Percentiles rank a stretch among this genome's conserved stretches.
Evolutionary conservation across 1,140 invertebrate genomes (phyloP).

Genomic region (Stegodyphus mimosarum): DNA sequence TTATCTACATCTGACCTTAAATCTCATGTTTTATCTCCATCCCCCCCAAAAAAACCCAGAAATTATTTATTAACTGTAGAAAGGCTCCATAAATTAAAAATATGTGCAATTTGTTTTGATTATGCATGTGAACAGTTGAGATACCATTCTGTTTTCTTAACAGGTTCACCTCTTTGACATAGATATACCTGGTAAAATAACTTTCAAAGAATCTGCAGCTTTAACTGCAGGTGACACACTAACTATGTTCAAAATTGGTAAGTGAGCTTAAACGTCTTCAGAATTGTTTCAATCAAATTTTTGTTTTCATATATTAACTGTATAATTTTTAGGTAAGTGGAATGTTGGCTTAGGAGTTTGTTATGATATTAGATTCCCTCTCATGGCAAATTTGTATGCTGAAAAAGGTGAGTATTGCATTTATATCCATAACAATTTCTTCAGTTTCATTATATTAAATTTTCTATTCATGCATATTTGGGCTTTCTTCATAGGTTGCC

Average conservation of each 20-base stretch:
- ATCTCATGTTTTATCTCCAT: too few relatives aligned
- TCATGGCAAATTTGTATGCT: slow-evolving; percentile 86
- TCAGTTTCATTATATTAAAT: background rate
- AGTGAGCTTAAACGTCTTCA: background rate
- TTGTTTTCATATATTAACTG: background rate
- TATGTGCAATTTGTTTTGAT: too few relatives aligned
- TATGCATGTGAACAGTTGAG: background rate
- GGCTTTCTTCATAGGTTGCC: slow-evolving; percentile 75
- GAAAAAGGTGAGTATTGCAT: slow-evolving; percentile 73
- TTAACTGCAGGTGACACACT: slow-evolving; percentile 81
- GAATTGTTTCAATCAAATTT: background rate
- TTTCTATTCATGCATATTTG: background rate
- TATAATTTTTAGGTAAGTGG: slow-evolving; percentile 71
- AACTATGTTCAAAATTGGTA: slow-evolving; percentile 73
- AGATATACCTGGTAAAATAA: slow-evolving; percentile 90
- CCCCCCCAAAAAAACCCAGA: too few relatives aligned
- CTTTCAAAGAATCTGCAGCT: slow-evolving; percentile 92
- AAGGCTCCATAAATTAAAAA: too few relatives aligned
- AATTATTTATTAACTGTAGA: too few relatives aligned
- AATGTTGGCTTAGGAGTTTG: slow-evolving; percentile 93
- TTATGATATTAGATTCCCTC: slow-evolving; percentile 92
- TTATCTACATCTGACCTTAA: too few relatives aligned
- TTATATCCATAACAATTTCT: background rate
- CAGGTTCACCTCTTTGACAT: slow-evolving; percentile 96
- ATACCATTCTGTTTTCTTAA: slow-evolving; percentile 35